Base-by-base conservation (phyloP, 2,888 invertebrate genomes). In the Drosophila sordidula region DNA sequence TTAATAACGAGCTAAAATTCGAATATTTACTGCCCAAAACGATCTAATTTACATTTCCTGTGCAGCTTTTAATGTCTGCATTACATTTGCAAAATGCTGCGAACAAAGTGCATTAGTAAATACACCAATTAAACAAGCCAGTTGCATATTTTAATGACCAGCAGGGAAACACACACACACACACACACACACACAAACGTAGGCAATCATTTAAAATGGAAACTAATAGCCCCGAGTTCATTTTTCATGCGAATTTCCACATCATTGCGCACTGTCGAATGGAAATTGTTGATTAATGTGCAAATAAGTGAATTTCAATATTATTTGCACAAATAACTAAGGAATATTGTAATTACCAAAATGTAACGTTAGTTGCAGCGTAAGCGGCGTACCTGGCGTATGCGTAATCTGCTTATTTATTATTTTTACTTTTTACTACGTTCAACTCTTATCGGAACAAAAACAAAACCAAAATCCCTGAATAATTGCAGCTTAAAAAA, bases 271-370 rank as follows among this genome's bases (percentile, higher is more conserved):
- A n/a, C 49, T 8, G 46, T 46, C 56, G 42, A 36, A 39, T 49
- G 47, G 4, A 52, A 62, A 81, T 76, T 56, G 63, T 70, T 87
- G 87, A 85, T 89, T 89, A 78, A 87, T 83, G 84, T 64, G 59
- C 54, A 61, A 46, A 61, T 54, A 58, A 74, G 38, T 55, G 57
- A 67, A 73, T 67, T 62, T 62, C 56, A 52, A 54, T 54, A 44
- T 45, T 42, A 46, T 73, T 66, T 66, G 69, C 38, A 12, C 34
- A 42, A 54, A 54, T 32, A 41, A 18, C 22, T 11, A 1, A 6
- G 16, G 16, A 32, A 22, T 41, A 52, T n/a, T 16, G n/a, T 25
- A 36, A 34, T 16, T 2, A 25, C 9, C 8, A 26, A 39, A 39
- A 39, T n/a, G 0, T 16, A 39, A 16, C 14, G 39, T 34, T 14